These are phyloP conservation scores for Monochamus alternatus DNA, from an alignment of 2,888 invertebrate species.

Conservation along the genomic window DNA sequence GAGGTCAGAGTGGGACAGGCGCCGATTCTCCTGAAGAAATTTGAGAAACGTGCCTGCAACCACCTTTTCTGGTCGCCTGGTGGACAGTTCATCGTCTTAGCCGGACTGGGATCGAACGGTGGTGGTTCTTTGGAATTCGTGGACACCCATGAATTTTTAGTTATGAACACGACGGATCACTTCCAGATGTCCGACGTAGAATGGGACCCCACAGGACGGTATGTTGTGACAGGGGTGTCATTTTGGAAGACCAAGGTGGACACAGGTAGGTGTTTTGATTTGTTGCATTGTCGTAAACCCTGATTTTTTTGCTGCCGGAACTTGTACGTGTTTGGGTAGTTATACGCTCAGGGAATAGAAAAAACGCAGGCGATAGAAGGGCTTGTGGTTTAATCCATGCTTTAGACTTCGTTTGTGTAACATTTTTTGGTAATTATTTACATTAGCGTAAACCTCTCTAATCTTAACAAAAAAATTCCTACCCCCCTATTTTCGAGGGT, in stretches of 20 bases:
- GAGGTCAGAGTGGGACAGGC: slow-evolving; percentile 89
- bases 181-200: slow-evolving; percentile 95
- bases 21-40: slow-evolving; percentile 89
- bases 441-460: no score
- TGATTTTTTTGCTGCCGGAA: slow-evolving; percentile 53
- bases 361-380: background rate
- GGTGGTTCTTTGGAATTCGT: slow-evolving; percentile 96
- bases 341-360: slow-evolving; percentile 48
- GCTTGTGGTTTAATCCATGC: background rate
- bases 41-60: slow-evolving; percentile 91
- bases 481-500: no score
- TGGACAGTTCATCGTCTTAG: slow-evolving; percentile 96
- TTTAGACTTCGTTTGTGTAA: slow-evolving; percentile 10
- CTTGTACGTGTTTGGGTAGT: slow-evolving; percentile 29
- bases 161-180: slow-evolving; percentile 96
- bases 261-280: slow-evolving; percentile 65
- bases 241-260: slow-evolving; percentile 97
- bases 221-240: slow-evolving; percentile 95
- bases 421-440: no score
- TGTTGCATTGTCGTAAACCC: slow-evolving; percentile 7
- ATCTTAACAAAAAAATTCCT: no score
- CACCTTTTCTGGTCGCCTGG: slow-evolving; percentile 96
- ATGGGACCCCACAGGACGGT: slow-evolving; percentile 99
- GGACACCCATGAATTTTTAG: slow-evolving; percentile 94
- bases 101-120: slow-evolving; percentile 87